Evolutionary conservation across 2,113 vertebrate genomes (phyloP), one percentile per base, ranked within the genome.

Genomic region (Toxotes chatareus): DNA sequence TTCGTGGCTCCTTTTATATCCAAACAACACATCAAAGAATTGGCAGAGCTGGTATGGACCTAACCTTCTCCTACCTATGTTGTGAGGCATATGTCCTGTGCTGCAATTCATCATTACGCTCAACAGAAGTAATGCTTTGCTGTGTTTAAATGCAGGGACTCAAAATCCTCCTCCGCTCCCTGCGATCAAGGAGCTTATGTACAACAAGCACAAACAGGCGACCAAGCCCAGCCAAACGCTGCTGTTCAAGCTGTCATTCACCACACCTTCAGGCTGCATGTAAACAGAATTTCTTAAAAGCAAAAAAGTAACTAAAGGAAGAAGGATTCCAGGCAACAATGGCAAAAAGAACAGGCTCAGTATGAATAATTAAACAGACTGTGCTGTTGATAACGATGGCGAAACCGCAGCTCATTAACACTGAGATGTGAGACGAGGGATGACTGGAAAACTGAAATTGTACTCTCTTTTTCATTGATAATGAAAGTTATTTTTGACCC

Each of bases 291-390:
- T 46, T 75, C 55, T 75, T 76, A 56, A 67, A 71, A 27, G 2
- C 51, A 38, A 21, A 11, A 69, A 27, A 1, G 59, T 40, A 78
- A 61, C 1, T 5, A 21, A 27, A 6, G 16, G 46, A 55, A 76
- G 46, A 53, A 72, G 57, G 55, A 76, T 74, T 82, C 56, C 68
- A 80, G 80, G 76, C 80, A 83, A 82, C 81, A 81, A 65, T 80
- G 69, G 68, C 57, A 65, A 73, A 74, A 77, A 44, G 65, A 85
- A 64, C 53, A 31, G 64, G 62, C 80, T 42, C 32, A 1, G 49
- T 40, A 82, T 93, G 91, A 93, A 93, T 93, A 88, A 93, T 91
- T 90, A 87, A 93, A 67, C 60, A 78, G 80, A 47, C 87, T 63
- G 74, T 47, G 69, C 64, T 10, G 60, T 72, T 89, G 83, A 85